Base-by-base conservation (phyloP, 2,113 vertebrate species). In the Brachyhypopomus gauderio region DNA sequence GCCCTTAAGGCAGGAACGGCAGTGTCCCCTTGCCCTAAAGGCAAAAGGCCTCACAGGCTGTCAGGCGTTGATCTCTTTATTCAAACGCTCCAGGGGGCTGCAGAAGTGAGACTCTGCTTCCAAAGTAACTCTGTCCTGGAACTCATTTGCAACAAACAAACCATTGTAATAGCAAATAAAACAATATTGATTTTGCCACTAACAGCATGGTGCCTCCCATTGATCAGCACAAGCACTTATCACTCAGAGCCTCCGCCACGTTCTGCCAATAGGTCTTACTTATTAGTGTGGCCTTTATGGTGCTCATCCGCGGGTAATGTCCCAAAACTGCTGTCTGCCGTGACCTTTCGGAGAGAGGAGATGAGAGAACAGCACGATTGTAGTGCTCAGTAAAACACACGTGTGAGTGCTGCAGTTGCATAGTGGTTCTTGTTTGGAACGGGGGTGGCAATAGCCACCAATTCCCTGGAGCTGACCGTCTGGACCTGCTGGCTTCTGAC, bases 141-240 rank as follows among this genome's bases (percentile, higher is more conserved):
- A 82, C 91, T 94, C 87, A 93, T 93, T 93, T 93, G 89, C 89
- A 92, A 91, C 87, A 87, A 92, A 91, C 92, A 89, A 89, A 89
- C 91, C 82, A 90, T 91, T 93, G 92, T 93, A 92, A 92, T 90
- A 92, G 91, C 91, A 92, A 93, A 94, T 93, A 93, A 93, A 93
- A 93, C 91, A 92, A 90, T 92, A 94, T 94, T 92, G 93, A 94
- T 93, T 93, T 89, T 87, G 86, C 89, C 86, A 92, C 89, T 91
- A 91, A 92, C 78, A 77, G 88, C 85, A 82, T 85, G 89, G 90
- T 91, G 92, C 88, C 90, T 90, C 85, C 84, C 92, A 94, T 93
- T 92, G 93, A 93, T 93, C 90, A 90, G 89, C 91, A 91, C 91
- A 88, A 91, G 90, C 90, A 91, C 92, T 91, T 93, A 93, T 93